Percentiles rank a stretch among this genome's conserved stretches.
These are phyloP conservation scores for Cryptus armator DNA, from an alignment of 2,888 invertebrate species.

Conservation along the genomic window DNA sequence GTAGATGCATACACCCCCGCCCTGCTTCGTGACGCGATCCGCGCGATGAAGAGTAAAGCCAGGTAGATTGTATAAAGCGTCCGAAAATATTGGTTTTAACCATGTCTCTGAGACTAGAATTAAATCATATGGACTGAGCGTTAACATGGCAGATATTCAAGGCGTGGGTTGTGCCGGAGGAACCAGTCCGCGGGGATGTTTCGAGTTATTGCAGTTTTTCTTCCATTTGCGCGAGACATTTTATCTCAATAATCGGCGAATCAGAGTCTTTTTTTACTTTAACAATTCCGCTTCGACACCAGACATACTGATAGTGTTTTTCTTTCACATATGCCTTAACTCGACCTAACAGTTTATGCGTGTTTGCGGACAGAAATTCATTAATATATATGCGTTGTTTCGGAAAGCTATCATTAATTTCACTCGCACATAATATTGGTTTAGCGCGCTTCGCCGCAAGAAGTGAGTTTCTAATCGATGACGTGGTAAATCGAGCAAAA, in stretches of 20 bases:
- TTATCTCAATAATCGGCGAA: neutral
- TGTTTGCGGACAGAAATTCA: neutral
- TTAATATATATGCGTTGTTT: neutral
- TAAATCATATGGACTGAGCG: neutral
- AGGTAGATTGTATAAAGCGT: neutral
- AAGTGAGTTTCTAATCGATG: neutral
- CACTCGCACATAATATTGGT: neutral
- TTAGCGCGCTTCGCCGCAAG: constrained; percentile 9
- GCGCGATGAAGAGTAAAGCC: neutral
- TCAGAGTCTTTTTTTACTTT: neutral
- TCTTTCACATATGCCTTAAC: neutral
- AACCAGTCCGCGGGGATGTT: neutral
- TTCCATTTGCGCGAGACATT: neutral
- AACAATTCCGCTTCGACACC: neutral
- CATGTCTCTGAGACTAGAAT: constrained; percentile 18
- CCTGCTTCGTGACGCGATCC: neutral
- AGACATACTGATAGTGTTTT: neutral
- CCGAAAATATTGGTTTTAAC: neutral
- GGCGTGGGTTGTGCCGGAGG: too few relatives aligned
- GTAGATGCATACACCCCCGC: constrained; percentile 14
- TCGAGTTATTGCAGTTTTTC: neutral
- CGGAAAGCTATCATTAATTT: neutral
- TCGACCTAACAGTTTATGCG: neutral
- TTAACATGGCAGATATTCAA: neutral
- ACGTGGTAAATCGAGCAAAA: neutral